Conservation (phyloP, 2,113 vertebrate species). For the Macquaria australasica region DNA sequence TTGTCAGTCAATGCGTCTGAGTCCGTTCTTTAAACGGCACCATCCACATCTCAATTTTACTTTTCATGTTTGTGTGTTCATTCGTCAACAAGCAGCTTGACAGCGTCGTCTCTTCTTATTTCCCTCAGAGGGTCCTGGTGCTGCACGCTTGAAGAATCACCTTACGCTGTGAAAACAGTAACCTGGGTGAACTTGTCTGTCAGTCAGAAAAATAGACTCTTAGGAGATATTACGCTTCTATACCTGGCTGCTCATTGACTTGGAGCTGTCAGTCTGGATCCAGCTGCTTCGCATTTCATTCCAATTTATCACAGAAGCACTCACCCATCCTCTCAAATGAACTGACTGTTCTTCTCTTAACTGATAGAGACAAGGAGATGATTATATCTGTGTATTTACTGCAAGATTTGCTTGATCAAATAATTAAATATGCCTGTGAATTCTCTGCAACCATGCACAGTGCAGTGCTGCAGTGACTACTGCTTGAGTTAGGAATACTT, state of each 20-base stretch:
- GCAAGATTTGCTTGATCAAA: constrained; percentile 22
- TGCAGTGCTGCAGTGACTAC: background rate
- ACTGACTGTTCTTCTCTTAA: constrained; percentile 53
- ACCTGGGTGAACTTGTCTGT: constrained; percentile 79
- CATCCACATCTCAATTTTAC: constrained; percentile 59
- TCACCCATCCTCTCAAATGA: constrained; percentile 44
- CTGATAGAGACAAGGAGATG: constrained; percentile 49
- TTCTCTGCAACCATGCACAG: background rate
- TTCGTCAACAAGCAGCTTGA: constrained; percentile 66
- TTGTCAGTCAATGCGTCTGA: constrained; percentile 47
- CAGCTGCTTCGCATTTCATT: constrained; percentile 64
- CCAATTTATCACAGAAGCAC: constrained; percentile 67
- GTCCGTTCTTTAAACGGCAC: constrained; percentile 40
- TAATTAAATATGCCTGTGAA: constrained; percentile 8
- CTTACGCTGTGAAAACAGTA: constrained; percentile 67
- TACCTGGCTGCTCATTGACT: constrained; percentile 81
- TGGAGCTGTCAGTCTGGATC: constrained; percentile 77
- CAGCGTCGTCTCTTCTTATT: constrained; percentile 66
- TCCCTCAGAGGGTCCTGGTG: constrained; percentile 64
- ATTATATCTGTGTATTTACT: constrained; percentile 55
- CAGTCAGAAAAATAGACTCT: constrained; percentile 81
- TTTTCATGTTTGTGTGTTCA: constrained; percentile 61
- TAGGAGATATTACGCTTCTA: constrained; percentile 79
- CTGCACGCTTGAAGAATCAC: constrained; percentile 71
- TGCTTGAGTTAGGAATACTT: background rate